Conservation (phyloP, 1,140 invertebrate species). For the Cydia strobilella region DNA sequence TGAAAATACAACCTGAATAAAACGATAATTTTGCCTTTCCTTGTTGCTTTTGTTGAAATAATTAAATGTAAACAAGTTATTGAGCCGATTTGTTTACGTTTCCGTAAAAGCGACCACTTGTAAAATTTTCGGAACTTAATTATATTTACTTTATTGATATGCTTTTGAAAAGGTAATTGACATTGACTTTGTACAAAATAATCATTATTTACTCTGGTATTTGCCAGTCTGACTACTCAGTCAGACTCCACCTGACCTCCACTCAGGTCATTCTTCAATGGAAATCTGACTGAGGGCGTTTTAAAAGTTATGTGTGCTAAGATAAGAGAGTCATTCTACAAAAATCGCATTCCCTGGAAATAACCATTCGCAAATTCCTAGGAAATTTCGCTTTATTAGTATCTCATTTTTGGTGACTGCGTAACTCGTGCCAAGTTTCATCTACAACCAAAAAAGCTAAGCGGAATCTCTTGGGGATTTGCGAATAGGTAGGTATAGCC, state of each 20-base stretch:
- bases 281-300: neutral
- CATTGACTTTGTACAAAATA: neutral
- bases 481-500: too few species aligned
- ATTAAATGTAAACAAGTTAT: conserved; percentile 49
- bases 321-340: too few species aligned
- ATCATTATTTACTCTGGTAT: conserved; percentile 27
- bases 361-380: too few species aligned
- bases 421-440: too few species aligned
- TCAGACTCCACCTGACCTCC: too few species aligned
- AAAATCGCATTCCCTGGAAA: too few species aligned
- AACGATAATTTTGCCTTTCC: conserved; percentile 10
- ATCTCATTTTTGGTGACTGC: too few species aligned
- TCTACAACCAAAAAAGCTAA: too few species aligned
- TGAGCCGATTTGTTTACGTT: conserved; percentile 33
- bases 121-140: conserved; percentile 39
- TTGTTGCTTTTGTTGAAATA: conserved; percentile 35
- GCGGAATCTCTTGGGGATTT: too few species aligned
- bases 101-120: conserved; percentile 33
- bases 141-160: conserved; percentile 36
- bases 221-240: conserved; percentile 34
- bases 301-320: neutral
- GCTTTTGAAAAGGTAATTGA: conserved; percentile 28
- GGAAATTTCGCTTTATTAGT: too few species aligned
- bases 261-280: neutral
- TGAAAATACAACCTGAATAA: too few species aligned